Percentiles rank a stretch among this genome's conserved stretches.
Evolutionary conservation across 2,888 invertebrate species (phyloP).

Genomic region (Balanococcus diminutus): DNA sequence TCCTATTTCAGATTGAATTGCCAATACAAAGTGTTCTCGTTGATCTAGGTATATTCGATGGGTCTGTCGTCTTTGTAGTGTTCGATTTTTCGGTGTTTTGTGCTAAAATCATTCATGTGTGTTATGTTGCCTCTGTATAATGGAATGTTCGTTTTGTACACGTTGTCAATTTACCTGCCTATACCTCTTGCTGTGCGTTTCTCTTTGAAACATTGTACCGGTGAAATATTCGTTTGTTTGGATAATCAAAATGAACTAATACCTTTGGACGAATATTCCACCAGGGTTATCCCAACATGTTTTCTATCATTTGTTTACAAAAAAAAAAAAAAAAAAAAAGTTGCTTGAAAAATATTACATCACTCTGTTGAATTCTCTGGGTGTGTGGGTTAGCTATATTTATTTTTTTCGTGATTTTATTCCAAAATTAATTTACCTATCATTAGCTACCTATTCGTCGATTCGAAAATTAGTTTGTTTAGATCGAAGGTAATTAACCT

Average conservation of each 20-base stretch:
- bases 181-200: conserved; percentile 3
- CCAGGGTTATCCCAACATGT: neutral
- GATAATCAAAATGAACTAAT: neutral
- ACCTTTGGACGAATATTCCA: neutral
- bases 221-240: neutral
- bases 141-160: neutral
- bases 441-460: too few species aligned
- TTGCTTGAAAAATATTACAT: too few species aligned
- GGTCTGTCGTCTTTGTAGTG: neutral
- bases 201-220: neutral
- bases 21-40: neutral
- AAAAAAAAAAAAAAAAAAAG: too few species aligned
- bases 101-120: neutral
- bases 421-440: too few species aligned
- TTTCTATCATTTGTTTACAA: neutral
- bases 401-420: too few species aligned
- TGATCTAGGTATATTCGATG: neutral
- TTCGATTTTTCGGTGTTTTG: neutral
- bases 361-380: too few species aligned
- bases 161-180: neutral
- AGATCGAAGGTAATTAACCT: neutral
- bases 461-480: too few species aligned
- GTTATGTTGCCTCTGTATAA: neutral
- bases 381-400: too few species aligned
- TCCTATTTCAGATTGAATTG: neutral